phyloP scores from a whole-genome alignment of 2,888 invertebrate genomes.

The Anodontia alba region DNA sequence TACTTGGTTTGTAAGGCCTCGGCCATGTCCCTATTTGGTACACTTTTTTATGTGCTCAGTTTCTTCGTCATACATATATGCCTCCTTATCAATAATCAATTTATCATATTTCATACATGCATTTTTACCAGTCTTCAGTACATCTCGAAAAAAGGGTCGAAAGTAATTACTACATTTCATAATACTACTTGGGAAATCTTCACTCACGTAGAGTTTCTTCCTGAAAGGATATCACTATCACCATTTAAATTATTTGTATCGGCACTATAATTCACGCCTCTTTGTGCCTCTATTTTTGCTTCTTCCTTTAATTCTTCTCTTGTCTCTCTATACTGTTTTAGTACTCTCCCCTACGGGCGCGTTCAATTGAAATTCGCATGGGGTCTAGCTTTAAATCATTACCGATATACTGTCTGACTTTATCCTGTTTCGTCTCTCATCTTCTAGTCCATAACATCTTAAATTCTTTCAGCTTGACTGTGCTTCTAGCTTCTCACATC shows the following conservation, averaged over 20 bases:
- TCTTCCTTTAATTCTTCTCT: background rate
- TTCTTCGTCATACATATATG: background rate
- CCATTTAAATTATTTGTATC: background rate
- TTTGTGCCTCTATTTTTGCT: no score
- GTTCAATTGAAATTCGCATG: background rate
- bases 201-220: background rate
- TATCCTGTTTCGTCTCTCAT: background rate
- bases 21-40: background rate
- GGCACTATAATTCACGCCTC: background rate
- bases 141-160: background rate
- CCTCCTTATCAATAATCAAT: background rate
- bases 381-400: background rate
- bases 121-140: background rate
- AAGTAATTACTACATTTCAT: background rate
- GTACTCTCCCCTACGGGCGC: background rate
- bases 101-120: conserved; percentile 6
- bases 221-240: background rate
- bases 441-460: no score
- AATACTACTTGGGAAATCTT: conserved; percentile 2
- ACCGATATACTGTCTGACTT: background rate
- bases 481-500: no score
- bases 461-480: no score
- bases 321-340: background rate
- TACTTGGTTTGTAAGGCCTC: background rate
- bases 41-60: background rate